Conservation (phyloP, 2,888 invertebrate genomes). For the Drosophila conformis region DNA sequence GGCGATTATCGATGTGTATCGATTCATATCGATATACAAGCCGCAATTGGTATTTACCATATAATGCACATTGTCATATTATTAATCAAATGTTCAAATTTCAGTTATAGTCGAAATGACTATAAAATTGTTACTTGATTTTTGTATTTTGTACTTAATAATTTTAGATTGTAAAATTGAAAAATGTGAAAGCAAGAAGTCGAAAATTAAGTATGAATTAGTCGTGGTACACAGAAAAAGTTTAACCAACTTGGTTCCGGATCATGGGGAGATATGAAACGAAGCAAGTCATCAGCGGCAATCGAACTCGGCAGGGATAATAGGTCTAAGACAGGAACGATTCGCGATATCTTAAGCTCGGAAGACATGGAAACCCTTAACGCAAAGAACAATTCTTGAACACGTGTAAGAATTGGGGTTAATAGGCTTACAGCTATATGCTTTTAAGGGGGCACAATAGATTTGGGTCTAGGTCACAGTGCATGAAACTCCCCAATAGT, state of each 20-base stretch:
- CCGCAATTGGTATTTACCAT: background rate
- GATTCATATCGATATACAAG: background rate
- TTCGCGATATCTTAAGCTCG: background rate
- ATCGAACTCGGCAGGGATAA: background rate
- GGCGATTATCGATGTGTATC: background rate
- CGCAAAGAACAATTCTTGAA: background rate
- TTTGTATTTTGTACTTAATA: too few relatives aligned
- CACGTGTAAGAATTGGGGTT: background rate
- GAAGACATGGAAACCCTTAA: background rate
- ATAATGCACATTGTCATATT: background rate
- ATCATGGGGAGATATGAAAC: background rate
- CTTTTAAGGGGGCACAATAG: background rate
- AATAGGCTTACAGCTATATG: background rate
- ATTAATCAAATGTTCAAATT: too few relatives aligned
- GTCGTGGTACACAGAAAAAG: background rate
- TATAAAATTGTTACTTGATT: too few relatives aligned
- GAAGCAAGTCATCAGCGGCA: background rate
- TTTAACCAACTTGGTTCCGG: background rate
- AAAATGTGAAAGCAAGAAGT: too few relatives aligned
- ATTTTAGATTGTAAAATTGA: too few relatives aligned
- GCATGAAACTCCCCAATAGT: background rate
- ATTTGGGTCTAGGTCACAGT: background rate
- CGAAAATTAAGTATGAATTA: background rate
- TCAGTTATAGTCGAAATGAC: too few relatives aligned
- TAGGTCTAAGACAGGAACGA: background rate